Evolutionary conservation across 2,888 invertebrate species (phyloP).

Genomic region (Cephalotes varians): DNA sequence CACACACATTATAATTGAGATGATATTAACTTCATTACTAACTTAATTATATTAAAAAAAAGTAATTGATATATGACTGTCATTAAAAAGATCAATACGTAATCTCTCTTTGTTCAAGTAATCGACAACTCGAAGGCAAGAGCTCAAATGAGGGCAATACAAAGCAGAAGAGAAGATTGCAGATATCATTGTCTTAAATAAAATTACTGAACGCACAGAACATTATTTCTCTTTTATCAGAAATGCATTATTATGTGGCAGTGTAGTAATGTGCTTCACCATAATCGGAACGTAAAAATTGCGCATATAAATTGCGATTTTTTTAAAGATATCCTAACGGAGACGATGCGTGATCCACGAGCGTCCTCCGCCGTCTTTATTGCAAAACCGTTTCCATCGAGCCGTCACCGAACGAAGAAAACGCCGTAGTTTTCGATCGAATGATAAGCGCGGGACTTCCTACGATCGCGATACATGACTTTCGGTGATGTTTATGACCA

Average conservation of each 20-base stretch:
- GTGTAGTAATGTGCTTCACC: conserved; percentile 5
- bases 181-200: conserved; percentile 38
- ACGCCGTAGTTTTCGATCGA: conserved; percentile 34
- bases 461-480: conserved; percentile 60
- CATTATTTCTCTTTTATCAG: conserved; percentile 30
- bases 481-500: conserved; percentile 67
- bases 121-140: conserved; percentile 22
- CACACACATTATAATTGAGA: too few species aligned
- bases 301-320: conserved; percentile 23
- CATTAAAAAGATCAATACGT: conserved; percentile 8
- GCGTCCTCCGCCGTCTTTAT: conserved; percentile 20
- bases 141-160: conserved; percentile 11
- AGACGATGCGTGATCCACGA: neutral
- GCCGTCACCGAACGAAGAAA: conserved; percentile 25
- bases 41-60: neutral
- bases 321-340: neutral
- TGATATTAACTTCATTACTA: too few species aligned
- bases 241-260: neutral
- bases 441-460: conserved; percentile 42
- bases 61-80: neutral
- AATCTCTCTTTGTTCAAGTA: neutral
- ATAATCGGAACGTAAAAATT: conserved; percentile 24
- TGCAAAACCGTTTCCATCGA: neutral
- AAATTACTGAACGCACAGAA: neutral
- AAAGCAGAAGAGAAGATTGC: conserved; percentile 9